These are phyloP conservation scores for Microcebus lehilahytsara DNA, from an alignment of 2,113 vertebrate genomes.

Conservation along the genomic window DNA sequence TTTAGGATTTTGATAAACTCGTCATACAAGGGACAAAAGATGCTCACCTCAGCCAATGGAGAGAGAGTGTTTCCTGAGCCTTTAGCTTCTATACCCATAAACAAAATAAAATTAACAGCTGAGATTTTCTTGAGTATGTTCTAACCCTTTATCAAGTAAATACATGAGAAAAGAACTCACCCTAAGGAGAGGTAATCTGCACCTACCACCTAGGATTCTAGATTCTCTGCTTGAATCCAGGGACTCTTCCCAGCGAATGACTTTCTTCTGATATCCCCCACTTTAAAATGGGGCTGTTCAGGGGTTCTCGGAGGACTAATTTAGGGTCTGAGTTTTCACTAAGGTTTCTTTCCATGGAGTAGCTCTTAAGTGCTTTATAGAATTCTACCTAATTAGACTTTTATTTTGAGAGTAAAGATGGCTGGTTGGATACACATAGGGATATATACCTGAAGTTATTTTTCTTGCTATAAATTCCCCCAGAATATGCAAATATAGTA, in stretches of 20 bases:
- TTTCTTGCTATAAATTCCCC: conserved; percentile 9
- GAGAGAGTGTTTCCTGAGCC: neutral
- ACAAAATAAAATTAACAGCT: neutral
- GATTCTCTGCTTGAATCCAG: neutral
- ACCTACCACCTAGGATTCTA: neutral
- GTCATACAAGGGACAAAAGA: conserved; percentile 24
- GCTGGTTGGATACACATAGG: neutral
- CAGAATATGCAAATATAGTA: neutral
- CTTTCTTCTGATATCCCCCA: neutral
- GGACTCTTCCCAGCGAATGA: neutral
- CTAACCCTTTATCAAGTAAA: conserved; percentile 35
- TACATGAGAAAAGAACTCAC: neutral
- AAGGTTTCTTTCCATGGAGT: neutral
- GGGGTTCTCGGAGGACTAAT: neutral
- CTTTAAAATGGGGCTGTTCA: neutral
- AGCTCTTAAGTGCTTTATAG: neutral
- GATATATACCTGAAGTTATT: neutral
- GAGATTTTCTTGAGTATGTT: neutral
- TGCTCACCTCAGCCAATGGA: neutral
- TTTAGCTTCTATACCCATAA: neutral
- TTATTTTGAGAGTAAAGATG: conserved; percentile 20
- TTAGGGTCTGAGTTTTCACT: neutral
- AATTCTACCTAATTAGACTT: neutral
- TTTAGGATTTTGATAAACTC: conserved; percentile 6
- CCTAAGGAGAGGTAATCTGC: neutral